These are phyloP conservation scores for Oscheius sp. DNA, from an alignment of 2,888 invertebrate species.

Conservation along the genomic window DNA sequence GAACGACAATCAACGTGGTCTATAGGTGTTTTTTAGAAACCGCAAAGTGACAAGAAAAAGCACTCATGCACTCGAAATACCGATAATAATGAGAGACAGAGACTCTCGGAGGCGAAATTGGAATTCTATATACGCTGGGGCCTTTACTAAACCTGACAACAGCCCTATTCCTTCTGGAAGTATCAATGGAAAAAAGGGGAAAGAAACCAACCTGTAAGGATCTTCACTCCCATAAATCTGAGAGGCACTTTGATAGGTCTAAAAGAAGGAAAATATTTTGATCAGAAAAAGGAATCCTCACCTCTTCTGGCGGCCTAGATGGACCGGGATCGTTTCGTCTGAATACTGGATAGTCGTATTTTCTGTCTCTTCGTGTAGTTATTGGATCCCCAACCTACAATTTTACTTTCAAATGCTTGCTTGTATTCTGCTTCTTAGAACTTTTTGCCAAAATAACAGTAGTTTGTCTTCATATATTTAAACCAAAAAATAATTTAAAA, in stretches of 20 bases:
- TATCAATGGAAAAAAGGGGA: neutral
- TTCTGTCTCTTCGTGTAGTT: conserved; percentile 35
- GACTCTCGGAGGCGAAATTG: neutral
- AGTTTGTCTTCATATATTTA: no score
- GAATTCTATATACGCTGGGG: neutral
- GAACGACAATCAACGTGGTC: neutral
- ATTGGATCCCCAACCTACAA: conserved; percentile 40
- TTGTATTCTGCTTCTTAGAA: no score
- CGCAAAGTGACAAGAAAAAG: neutral
- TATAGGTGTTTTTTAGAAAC: neutral
- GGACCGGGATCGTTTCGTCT: conserved; percentile 26
- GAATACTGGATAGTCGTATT: conserved; percentile 63
- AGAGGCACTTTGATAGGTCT: conserved; percentile 64
- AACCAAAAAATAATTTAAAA: neutral
- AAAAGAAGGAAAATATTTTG: neutral
- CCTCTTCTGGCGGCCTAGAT: conserved; percentile 31
- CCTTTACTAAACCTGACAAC: neutral
- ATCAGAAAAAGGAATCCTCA: conserved; percentile 13
- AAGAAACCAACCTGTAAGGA: conserved; percentile 56
- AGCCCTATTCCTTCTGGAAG: neutral
- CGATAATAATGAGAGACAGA: conserved; percentile 5
- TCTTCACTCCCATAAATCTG: conserved; percentile 66
- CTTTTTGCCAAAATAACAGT: no score
- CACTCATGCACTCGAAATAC: neutral
- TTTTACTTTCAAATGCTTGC: no score